phyloP scores from a whole-genome alignment of 2,888 invertebrate genomes.

The Stratiomys singularior region DNA sequence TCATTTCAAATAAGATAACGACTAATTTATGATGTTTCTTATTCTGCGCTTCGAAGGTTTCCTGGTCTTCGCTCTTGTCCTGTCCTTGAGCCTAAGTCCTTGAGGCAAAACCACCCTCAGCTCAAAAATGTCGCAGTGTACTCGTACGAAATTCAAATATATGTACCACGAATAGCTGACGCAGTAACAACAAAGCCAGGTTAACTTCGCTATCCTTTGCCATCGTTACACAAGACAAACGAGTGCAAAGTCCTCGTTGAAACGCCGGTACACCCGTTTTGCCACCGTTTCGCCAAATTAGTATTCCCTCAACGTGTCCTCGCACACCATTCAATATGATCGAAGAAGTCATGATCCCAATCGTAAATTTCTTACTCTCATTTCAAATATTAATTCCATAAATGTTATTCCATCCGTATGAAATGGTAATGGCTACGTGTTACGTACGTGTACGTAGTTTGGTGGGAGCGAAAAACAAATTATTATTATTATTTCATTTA shows the following conservation, averaged over 20 bases:
- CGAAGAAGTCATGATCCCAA: slow-evolving; percentile 19
- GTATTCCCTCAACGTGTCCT: slow-evolving; percentile 1
- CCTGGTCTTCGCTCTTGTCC: too few species aligned
- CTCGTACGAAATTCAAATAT: neutral
- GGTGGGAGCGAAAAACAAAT: slow-evolving; percentile 1
- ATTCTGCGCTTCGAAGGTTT: too few species aligned
- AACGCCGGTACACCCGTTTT: neutral
- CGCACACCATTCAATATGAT: slow-evolving; percentile 23
- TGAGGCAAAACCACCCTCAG: too few species aligned
- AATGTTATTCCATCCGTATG: slow-evolving; percentile 25
- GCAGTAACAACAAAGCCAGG: neutral
- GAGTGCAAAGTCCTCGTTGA: neutral
- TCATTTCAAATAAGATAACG: too few species aligned
- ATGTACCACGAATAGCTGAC: neutral
- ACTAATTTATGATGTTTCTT: too few species aligned
- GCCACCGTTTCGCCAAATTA: neutral
- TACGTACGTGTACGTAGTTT: slow-evolving; percentile 4
- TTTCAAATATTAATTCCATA: slow-evolving; percentile 42
- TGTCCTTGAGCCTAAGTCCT: too few species aligned
- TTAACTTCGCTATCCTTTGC: neutral
- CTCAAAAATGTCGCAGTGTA: neutral
- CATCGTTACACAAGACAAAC: neutral
- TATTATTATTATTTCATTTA: slow-evolving; percentile 41
- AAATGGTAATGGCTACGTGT: slow-evolving; percentile 23
- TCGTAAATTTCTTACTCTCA: slow-evolving; percentile 18